phyloP scores from a whole-genome alignment of 2,113 vertebrate species.

The Ammodytes dubius region DNA sequence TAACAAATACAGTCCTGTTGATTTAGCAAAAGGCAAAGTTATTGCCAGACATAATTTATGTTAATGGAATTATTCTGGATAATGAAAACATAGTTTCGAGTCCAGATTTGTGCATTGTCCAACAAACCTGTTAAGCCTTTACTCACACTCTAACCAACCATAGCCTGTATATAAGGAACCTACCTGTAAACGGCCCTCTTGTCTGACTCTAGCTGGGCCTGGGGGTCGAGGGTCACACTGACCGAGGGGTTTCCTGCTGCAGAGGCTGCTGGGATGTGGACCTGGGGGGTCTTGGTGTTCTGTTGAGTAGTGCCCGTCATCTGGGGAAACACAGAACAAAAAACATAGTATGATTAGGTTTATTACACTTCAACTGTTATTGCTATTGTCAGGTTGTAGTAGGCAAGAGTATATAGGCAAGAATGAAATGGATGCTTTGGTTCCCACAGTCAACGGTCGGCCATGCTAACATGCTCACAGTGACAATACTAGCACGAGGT shows the following conservation, averaged over 20 bases:
- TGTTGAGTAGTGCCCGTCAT: conserved; percentile 97
- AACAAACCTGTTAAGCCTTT: no score
- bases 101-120: not conserved
- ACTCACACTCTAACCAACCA: not conserved
- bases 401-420: not conserved
- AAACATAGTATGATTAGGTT: not conserved
- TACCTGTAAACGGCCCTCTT: conserved; percentile 99
- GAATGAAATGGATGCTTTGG: not conserved
- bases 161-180: conserved; percentile 21
- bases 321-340: conserved; percentile 77
- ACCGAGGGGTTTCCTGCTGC: conserved; percentile 87
- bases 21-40: conserved; percentile 2
- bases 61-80: not conserved
- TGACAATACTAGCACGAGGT: no score
- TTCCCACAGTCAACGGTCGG: not conserved
- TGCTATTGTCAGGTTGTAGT: not conserved
- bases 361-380: not conserved
- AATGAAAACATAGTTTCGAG: not conserved
- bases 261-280: conserved; percentile 91
- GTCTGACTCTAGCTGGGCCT: conserved; percentile 97
- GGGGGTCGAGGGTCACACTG: conserved; percentile 91
- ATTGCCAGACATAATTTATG: not conserved
- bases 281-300: conserved; percentile 93
- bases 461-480: not conserved
- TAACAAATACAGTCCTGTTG: conserved; percentile 9